Percentiles rank a stretch among this genome's conserved stretches.
Evolutionary conservation across 2,797 vertebrate species (phyloP).

Genomic region (Protosalanx chinensis): DNA sequence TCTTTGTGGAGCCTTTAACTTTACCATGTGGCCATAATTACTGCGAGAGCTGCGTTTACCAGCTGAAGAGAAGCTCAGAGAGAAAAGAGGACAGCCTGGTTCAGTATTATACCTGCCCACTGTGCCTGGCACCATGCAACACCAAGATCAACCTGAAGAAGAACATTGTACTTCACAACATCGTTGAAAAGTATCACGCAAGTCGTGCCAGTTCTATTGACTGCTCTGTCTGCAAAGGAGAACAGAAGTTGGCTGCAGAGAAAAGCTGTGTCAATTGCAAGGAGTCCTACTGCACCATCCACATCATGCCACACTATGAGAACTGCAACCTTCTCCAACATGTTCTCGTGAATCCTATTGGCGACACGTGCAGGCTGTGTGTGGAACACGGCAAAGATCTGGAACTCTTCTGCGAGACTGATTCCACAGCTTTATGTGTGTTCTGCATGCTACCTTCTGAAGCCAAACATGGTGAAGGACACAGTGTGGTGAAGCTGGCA

Average conservation of each 20-base stretch:
- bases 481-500: constrained; percentile 29
- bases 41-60: constrained; percentile 26
- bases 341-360: constrained; percentile 22
- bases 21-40: constrained; percentile 25
- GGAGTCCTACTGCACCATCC: constrained; percentile 31
- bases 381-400: constrained; percentile 30
- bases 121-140: constrained; percentile 31
- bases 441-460: constrained; percentile 35
- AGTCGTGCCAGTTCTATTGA: background rate
- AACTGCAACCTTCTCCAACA: constrained; percentile 19
- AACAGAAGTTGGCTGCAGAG: constrained; percentile 18
- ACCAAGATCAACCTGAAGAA: constrained; percentile 17
- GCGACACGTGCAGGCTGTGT: constrained; percentile 23
- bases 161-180: constrained; percentile 29
- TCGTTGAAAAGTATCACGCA: constrained; percentile 20
- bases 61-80: constrained; percentile 13
- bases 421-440: constrained; percentile 28
- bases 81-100: no score
- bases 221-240: constrained; percentile 30
- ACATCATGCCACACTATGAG: constrained; percentile 31
- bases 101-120: constrained; percentile 20
- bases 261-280: constrained; percentile 33
- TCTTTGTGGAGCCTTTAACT: constrained; percentile 26
- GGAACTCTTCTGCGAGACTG: constrained; percentile 32
- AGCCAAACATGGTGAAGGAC: constrained; percentile 15